Evolutionary conservation across 2,113 vertebrate genomes (phyloP).

Genomic region (Podiceps cristatus): DNA sequence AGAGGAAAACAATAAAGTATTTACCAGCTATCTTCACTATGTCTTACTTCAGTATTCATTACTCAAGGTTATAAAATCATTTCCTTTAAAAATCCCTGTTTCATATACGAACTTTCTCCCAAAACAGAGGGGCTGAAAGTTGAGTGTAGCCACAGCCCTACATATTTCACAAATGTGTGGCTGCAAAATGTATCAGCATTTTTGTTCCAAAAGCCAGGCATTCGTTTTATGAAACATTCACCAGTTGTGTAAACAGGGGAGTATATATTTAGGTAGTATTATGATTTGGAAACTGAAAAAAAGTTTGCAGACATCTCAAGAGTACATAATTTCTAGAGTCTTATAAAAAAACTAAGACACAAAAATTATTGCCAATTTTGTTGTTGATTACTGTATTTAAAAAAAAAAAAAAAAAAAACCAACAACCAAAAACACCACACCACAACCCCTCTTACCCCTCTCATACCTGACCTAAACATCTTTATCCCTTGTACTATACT

Average conservation of each 20-base stretch:
- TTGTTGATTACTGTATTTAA: neutral
- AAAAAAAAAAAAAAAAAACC: neutral
- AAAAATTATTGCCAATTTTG: neutral
- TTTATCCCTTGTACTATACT: neutral
- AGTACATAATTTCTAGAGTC: neutral
- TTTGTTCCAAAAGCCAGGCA: constrained; percentile 17
- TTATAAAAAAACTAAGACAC: neutral
- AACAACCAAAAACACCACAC: no score
- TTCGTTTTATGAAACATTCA: constrained; percentile 24
- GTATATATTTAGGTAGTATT: neutral
- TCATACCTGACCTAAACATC: neutral
- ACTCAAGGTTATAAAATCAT: neutral
- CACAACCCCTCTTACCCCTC: neutral
- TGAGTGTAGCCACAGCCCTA: neutral
- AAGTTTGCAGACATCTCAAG: neutral
- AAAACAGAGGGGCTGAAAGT: neutral
- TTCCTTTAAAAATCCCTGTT: neutral
- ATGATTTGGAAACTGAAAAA: neutral
- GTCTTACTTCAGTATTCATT: neutral
- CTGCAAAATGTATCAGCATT: neutral
- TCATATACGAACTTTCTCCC: neutral
- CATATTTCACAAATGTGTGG: constrained; percentile 8
- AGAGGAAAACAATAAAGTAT: neutral
- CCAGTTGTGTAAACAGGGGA: constrained; percentile 1
- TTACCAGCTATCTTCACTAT: neutral